Conservation (phyloP, 2,888 invertebrate species). For the Tinea semifulvella region DNA sequence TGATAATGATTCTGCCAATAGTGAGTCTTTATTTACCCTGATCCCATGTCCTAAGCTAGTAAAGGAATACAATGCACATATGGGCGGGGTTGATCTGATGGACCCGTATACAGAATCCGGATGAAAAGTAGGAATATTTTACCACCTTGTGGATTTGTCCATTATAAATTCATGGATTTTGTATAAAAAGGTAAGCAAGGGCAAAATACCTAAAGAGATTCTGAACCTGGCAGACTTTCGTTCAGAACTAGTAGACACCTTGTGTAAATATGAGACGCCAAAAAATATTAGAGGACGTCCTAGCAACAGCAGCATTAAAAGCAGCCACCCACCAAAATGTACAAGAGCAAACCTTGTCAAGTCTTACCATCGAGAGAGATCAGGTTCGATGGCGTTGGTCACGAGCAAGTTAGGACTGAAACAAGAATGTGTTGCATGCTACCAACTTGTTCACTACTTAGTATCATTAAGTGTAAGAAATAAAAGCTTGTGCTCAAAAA, state of each 20-base stretch:
- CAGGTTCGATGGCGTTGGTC: conserved; percentile 22
- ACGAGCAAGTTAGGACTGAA: conserved; percentile 22
- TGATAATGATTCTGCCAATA: not conserved
- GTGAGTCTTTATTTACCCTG: not conserved
- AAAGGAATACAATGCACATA: conserved; percentile 20
- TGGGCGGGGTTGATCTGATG: conserved; percentile 20
- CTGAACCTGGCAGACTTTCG: conserved; percentile 22
- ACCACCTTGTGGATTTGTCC: conserved; percentile 19
- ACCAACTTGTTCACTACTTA: conserved; percentile 16
- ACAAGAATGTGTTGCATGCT: conserved; percentile 21
- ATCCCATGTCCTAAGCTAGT: not conserved
- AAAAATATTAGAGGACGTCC: conserved; percentile 22
- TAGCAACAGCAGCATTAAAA: conserved; percentile 21
- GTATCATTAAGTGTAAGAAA: conserved; percentile 16
- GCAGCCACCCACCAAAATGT: conserved; percentile 21
- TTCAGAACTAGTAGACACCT: conserved; percentile 19
- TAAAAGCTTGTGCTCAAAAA: too few species aligned
- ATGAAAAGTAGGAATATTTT: conserved; percentile 20
- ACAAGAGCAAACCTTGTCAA: conserved; percentile 21
- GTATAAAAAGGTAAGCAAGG: conserved; percentile 15
- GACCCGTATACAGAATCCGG: conserved; percentile 21
- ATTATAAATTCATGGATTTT: conserved; percentile 20
- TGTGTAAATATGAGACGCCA: conserved; percentile 21
- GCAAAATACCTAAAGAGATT: conserved; percentile 16
- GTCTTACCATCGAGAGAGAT: conserved; percentile 21